A percentile compares a stretch with the other conserved stretches of the same genome.
These are phyloP conservation scores for Eurystomus glaucurus DNA, from an alignment of 2,797 vertebrate species.

Conservation along the genomic window DNA sequence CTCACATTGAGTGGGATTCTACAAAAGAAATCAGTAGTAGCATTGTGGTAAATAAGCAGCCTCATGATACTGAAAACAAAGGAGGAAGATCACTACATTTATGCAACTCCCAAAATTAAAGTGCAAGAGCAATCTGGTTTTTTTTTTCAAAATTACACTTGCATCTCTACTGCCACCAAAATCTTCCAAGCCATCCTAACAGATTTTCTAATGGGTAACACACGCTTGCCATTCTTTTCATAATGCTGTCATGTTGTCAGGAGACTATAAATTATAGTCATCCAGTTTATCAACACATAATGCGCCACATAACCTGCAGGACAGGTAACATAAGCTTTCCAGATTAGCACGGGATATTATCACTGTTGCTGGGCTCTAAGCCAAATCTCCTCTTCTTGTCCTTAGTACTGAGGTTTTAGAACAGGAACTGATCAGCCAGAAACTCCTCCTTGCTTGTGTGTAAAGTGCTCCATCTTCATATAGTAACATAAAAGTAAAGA, in stretches of 20 bases:
- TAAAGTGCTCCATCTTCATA: not conserved
- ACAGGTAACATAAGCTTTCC: conserved; percentile 28
- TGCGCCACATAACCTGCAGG: not conserved
- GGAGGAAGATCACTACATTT: not conserved
- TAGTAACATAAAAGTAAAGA: not conserved
- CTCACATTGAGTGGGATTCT: conserved; percentile 97
- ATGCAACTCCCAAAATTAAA: not conserved
- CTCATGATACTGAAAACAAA: not conserved
- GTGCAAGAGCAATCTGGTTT: not conserved
- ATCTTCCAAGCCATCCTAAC: not conserved
- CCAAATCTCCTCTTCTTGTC: conserved; percentile 17
- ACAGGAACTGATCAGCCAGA: not conserved
- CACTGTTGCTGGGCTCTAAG: not conserved
- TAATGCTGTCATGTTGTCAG: not conserved
- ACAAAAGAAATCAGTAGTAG: conserved; percentile 53
- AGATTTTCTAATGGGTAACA: not conserved
- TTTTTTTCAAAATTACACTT: not conserved
- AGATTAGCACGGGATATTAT: not conserved
- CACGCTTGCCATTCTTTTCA: not conserved
- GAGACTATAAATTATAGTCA: not conserved
- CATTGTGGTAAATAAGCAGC: conserved; percentile 45
- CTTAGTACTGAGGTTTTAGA: not conserved
- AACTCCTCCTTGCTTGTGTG: not conserved
- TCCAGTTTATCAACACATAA: conserved; percentile 3
- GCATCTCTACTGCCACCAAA: not conserved